Evolutionary conservation across 2,113 vertebrate species (phyloP).

Genomic region (Osmerus eperlanus): DNA sequence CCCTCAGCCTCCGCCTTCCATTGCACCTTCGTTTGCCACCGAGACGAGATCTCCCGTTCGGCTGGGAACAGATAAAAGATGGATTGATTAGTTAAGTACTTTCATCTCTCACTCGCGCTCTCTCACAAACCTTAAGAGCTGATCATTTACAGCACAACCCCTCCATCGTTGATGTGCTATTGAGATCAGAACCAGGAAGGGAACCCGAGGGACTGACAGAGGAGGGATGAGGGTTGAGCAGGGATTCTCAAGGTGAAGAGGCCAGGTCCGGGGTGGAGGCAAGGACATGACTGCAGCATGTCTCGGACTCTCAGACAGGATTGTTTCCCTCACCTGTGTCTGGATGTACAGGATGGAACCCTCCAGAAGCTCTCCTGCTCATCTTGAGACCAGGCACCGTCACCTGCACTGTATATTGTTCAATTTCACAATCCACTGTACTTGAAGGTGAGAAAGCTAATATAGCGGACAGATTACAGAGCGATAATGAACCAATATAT

Average conservation of each 20-base stretch:
- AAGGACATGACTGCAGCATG: too few species aligned
- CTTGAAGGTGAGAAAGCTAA: constrained; percentile 58
- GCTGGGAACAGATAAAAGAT: constrained; percentile 59
- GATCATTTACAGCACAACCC: constrained; percentile 43
- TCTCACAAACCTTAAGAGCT: constrained; percentile 48
- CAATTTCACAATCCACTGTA: constrained; percentile 57
- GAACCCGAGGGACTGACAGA: too few species aligned
- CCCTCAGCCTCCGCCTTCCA: constrained; percentile 47
- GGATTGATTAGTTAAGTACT: constrained; percentile 56
- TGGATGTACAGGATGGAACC: too few species aligned
- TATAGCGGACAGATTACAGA: constrained; percentile 60
- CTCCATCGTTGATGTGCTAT: background rate
- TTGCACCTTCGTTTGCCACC: constrained; percentile 52
- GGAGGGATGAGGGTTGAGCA: too few species aligned
- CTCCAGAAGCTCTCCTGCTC: too few species aligned
- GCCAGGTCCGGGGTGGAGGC: too few species aligned
- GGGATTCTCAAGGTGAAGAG: too few species aligned
- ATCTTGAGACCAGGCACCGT: too few species aligned
- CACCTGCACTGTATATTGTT: constrained; percentile 43
- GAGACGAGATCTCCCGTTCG: constrained; percentile 37
- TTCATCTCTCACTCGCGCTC: constrained; percentile 43
- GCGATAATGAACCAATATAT: constrained; percentile 72
- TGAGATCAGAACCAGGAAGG: too few species aligned
- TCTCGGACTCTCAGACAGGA: too few species aligned
- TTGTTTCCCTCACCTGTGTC: too few species aligned